A percentile compares a stretch with the other conserved stretches of the same genome.
Evolutionary conservation across 2,888 invertebrate species (phyloP).

Genomic region (Cerastis rubricosa): DNA sequence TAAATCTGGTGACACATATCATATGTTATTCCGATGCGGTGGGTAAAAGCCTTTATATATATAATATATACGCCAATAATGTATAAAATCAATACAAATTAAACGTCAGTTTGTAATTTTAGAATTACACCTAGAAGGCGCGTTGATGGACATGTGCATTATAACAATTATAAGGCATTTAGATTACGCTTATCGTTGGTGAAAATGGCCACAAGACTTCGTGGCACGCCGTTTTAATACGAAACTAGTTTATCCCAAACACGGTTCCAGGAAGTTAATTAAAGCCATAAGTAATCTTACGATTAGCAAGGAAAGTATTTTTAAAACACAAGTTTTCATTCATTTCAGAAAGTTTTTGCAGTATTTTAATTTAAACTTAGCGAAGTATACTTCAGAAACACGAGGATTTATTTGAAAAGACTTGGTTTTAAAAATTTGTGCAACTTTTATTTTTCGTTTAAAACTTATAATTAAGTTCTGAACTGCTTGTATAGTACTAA

Average conservation of each 20-base stretch:
- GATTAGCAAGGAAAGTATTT: constrained; percentile 49
- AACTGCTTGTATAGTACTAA: background rate
- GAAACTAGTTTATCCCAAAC: background rate
- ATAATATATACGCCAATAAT: too few relatives aligned
- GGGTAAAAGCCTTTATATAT: too few relatives aligned
- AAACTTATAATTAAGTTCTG: constrained; percentile 27
- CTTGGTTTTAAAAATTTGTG: constrained; percentile 25
- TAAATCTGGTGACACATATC: too few relatives aligned
- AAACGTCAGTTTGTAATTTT: too few relatives aligned
- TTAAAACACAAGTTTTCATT: constrained; percentile 52
- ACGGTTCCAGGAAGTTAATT: constrained; percentile 30
- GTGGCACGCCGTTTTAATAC: background rate
- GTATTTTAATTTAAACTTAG: constrained; percentile 61
- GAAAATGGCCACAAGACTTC: background rate
- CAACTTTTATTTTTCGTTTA: constrained; percentile 9
- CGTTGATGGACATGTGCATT: too few relatives aligned
- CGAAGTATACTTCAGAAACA: constrained; percentile 44
- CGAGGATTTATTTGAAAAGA: constrained; percentile 34
- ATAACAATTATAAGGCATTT: background rate
- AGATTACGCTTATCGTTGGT: background rate
- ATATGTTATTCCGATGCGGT: too few relatives aligned
- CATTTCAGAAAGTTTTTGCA: constrained; percentile 39
- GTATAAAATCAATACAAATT: too few relatives aligned
- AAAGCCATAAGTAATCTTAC: constrained; percentile 17
- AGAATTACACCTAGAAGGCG: too few relatives aligned